Evolutionary conservation across 2,797 vertebrate genomes (phyloP).

Genomic region (Myotis daubentonii): DNA sequence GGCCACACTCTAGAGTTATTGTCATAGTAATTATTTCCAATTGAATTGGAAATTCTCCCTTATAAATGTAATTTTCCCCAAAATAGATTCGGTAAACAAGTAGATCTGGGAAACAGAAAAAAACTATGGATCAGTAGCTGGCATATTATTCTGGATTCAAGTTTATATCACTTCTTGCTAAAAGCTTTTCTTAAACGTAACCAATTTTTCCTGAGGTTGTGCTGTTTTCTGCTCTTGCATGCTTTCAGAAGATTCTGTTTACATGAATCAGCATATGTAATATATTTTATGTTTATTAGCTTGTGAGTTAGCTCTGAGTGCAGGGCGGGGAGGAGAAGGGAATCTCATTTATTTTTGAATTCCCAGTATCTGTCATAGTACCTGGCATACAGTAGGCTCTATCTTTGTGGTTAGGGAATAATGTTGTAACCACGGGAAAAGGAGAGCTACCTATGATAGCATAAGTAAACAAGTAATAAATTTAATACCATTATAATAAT

Average conservation of each 20-base stretch:
- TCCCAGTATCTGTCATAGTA: neutral
- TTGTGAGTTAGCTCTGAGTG: neutral
- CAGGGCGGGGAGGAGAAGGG: neutral
- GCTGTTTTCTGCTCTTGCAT: neutral
- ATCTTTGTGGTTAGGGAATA: neutral
- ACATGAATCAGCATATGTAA: neutral
- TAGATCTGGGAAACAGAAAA: neutral
- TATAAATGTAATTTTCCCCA: neutral
- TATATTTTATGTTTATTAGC: neutral
- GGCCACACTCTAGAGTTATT: neutral
- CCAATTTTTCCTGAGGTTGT: neutral
- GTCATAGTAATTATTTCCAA: neutral
- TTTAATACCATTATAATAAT: constrained; percentile 50
- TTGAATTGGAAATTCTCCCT: neutral
- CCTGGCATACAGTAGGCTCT: neutral
- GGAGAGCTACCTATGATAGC: constrained; percentile 15
- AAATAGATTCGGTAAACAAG: neutral
- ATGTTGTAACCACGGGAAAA: neutral
- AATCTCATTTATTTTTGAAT: neutral
- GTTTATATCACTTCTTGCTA: neutral
- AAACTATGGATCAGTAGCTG: neutral
- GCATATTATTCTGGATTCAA: neutral
- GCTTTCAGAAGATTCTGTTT: neutral
- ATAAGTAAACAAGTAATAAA: constrained; percentile 46
- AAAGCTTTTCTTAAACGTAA: neutral